Evolutionary conservation across 2,797 vertebrate genomes (phyloP), one percentile per base, ranked within the genome.

Genomic region (Australoheros facetus): DNA sequence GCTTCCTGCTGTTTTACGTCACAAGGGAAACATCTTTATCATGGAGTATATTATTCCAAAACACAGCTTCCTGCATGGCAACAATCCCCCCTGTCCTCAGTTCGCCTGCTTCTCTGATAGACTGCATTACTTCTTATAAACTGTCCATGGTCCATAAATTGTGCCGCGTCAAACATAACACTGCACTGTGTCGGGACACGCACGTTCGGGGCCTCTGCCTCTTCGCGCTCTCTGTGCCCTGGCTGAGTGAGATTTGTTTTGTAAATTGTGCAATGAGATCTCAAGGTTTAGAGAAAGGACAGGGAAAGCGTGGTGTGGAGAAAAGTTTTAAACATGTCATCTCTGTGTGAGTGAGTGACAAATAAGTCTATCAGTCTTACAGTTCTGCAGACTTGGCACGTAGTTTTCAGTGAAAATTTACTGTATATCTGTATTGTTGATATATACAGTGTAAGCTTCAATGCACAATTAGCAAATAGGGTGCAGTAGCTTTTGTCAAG

Each of bases 81-180:
- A 92, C 85, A 54, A n/a, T 93, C 94, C 93, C 97, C 95, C 96
- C 92, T 94, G 95, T 96, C 96, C 94, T 96, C 96, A 93, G 95
- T 96, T 95, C 91, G 95, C 96, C 96, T 96, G 94, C 94, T 90
- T 92, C 94, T 95, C 95, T 96, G 97, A 98, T 97, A 96, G 97
- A 97, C 96, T 97, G 95, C 96, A 96, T 96, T 96, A 93, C 96
- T 97, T 95, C 96, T 97, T 97, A 97, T 97, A 97, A 98, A 98
- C 97, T 96, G 95, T 97, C 97, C 96, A 97, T 97, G 97, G 95
- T 95, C 96, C 97, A 97, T 98, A 98, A 99, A 99, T 97, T 96
- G 96, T 94, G 95, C 95, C 91, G 95, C 93, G 94, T 95, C 92
- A 95, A 97, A 95, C 95, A 92, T 93, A 96, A 96, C 96, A 93